A percentile compares a stretch with the other conserved stretches of the same genome.
These are phyloP conservation scores for Sylvia borin DNA, from an alignment of 2,797 vertebrate species.

Conservation along the genomic window DNA sequence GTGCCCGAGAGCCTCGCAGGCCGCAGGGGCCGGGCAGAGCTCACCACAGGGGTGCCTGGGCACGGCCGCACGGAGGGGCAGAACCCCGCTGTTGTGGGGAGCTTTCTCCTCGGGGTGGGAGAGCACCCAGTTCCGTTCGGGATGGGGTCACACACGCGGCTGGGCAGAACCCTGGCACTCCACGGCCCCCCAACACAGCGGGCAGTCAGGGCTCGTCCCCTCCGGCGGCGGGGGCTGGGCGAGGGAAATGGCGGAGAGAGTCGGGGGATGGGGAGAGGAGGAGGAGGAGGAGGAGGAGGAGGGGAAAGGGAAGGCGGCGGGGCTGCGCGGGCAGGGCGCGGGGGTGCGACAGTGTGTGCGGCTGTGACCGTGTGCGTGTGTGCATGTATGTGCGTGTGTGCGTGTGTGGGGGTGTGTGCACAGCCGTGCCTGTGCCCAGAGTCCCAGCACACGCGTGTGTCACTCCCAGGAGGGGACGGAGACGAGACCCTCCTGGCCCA, in stretches of 20 bases:
- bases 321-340: not conserved
- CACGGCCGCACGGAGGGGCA: not conserved
- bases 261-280: not conserved
- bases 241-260: not conserved
- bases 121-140: not conserved
- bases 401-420: too few relatives aligned
- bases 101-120: not conserved
- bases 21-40: not conserved
- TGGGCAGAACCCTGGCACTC: not conserved
- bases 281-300: not conserved
- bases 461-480: rapidly evolving
- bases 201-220: not conserved
- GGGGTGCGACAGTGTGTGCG: not conserved
- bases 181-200: too few relatives aligned
- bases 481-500: too few relatives aligned
- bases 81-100: not conserved
- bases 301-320: not conserved
- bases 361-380: not conserved
- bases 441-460: not conserved
- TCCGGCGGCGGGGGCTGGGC: not conserved
- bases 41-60: not conserved
- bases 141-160: not conserved
- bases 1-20: not conserved
- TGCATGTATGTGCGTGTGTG: not conserved
- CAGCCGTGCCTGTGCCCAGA: too few relatives aligned